Evolutionary conservation across 2,888 invertebrate genomes (phyloP), one percentile per base, ranked within the genome.

Genomic region (Volucella inflata): DNA sequence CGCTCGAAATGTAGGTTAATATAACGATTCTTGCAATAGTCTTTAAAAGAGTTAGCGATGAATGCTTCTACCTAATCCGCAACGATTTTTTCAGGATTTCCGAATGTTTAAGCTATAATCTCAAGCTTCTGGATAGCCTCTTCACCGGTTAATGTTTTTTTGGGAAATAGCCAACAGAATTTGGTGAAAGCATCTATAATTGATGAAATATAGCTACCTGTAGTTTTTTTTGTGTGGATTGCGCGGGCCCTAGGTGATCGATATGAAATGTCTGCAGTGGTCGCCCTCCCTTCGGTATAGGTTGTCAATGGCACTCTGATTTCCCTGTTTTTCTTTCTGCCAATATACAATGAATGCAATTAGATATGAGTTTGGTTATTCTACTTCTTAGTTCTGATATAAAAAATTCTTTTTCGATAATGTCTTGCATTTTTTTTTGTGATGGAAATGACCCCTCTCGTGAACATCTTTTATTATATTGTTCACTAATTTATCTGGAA

Each of bases 91-190:
- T 21, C 21, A 21, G 21, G 21, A 21, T 21, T 2, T 21, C 21
- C 21, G 2, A 21, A 21, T 21, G 21, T 21, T 21, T 21, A 2
- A 21, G 21, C 21, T 21, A 21, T 21, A 21, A 21, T 21, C 2
- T 21, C 3, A 21, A 21, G 21, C 4, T 21, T 21, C 46, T 46
- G 46, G 46, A 46, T 46, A 46, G 48, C 48, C n/a, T 50, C 48
- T 50, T 50, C 48, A 12, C 48, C n/a, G 48, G 48, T 14, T 50
- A 50, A 50, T 50, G 48, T 50, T 16, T 50, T 50, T 4, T n/a
- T 50, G 48, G 48, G 12, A 50, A 50, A 50, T 9, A 50, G 48
- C n/a, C 48, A 50, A n/a, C 48, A 50, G 48, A n/a, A 50, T 50
- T 50, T 50, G 16, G 48, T 50, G 48, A 12, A 50, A 12, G 48